phyloP scores from a whole-genome alignment of 2,797 vertebrate genomes.

The Ispidina lecontei region DNA sequence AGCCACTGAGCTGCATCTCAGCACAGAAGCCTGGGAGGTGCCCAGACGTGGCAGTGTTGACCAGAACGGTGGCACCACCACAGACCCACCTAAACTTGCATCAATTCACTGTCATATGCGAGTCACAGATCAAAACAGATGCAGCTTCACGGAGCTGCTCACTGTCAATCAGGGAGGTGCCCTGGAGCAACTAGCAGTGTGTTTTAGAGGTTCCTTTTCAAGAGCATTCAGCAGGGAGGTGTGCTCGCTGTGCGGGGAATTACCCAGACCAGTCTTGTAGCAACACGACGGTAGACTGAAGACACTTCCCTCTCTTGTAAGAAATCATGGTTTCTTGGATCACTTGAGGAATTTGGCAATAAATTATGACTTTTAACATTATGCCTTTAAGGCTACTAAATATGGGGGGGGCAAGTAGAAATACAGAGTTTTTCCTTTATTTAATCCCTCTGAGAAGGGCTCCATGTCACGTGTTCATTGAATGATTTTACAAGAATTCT shows the following conservation, averaged over 20 bases:
- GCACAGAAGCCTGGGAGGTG: background rate
- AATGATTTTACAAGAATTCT: background rate
- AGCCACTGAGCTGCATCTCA: background rate
- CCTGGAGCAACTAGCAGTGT: background rate
- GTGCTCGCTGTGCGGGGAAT: background rate
- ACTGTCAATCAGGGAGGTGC: background rate
- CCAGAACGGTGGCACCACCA: background rate
- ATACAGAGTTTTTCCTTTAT: background rate
- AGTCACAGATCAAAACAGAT: background rate
- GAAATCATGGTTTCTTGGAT: background rate
- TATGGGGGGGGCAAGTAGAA: background rate
- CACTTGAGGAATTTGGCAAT: background rate
- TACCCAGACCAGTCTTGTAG: background rate
- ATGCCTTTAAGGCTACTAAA: background rate
- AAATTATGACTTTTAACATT: constrained; percentile 9
- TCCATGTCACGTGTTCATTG: background rate
- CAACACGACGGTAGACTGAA: background rate
- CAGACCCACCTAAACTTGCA: background rate
- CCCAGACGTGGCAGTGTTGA: fast-evolving
- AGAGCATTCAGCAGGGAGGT: background rate
- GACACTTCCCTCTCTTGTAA: background rate
- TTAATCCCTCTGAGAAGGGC: background rate
- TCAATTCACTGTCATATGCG: background rate
- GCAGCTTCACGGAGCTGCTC: background rate
- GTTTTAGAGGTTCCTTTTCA: background rate